Conservation (phyloP, 2,797 vertebrate species). For the Sorex maritimensis region DNA sequence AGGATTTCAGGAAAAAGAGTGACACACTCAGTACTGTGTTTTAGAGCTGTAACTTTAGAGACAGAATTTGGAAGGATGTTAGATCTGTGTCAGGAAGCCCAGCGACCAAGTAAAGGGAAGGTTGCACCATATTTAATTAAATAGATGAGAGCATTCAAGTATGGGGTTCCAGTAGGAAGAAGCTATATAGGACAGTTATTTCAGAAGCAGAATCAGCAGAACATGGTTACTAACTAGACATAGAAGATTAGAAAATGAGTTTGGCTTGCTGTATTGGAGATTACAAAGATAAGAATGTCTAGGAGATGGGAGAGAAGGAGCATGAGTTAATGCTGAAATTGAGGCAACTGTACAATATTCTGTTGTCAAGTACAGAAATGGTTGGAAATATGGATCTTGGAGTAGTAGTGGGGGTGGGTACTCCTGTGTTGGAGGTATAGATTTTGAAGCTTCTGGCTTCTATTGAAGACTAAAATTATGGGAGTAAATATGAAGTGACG, state of each 20-base stretch:
- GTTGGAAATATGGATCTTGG: conserved; percentile 20
- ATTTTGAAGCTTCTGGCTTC: conserved; percentile 8
- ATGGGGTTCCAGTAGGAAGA: not conserved
- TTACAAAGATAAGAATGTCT: not conserved
- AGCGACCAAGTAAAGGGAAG: not conserved
- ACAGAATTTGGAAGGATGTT: not conserved
- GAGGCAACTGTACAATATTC: not conserved
- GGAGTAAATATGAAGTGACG: not conserved
- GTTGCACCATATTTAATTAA: not conserved
- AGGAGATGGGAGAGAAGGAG: not conserved
- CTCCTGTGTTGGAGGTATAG: not conserved
- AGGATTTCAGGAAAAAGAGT: not conserved
- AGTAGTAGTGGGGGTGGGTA: not conserved
- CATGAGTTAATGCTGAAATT: not conserved
- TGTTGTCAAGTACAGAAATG: not conserved
- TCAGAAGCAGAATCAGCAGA: not conserved
- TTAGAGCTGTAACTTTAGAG: conserved; percentile 6
- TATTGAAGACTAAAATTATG: conserved; percentile 35
- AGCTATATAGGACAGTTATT: not conserved
- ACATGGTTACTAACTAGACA: not conserved
- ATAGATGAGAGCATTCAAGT: not conserved
- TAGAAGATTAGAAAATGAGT: not conserved
- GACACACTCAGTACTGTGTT: conserved; percentile 5
- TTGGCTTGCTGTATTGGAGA: not conserved
- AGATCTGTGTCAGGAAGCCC: not conserved